phyloP scores from a whole-genome alignment of 1,140 invertebrate genomes.

The Meloidogyne floridensis region DNA sequence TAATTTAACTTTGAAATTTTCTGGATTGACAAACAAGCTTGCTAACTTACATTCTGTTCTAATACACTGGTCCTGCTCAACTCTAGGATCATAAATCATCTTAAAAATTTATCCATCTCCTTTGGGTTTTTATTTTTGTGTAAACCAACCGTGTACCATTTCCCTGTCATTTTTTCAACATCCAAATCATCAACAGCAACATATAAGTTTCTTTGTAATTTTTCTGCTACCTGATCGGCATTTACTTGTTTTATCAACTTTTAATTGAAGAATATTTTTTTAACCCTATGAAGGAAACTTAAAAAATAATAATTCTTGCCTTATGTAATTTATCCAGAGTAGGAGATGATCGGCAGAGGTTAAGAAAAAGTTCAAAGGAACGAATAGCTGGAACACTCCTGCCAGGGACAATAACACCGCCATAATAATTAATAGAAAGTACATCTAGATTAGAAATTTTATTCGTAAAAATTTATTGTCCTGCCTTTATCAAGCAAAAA shows the following conservation, averaged over 20 bases:
- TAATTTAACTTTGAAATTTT: constrained; percentile 36
- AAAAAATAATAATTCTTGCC: background rate
- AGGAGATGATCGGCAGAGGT: constrained; percentile 39
- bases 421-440: constrained; percentile 34
- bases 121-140: background rate
- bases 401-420: constrained; percentile 56
- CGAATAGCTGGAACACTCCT: constrained; percentile 52
- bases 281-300: background rate
- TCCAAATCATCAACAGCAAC: constrained; percentile 59
- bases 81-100: constrained; percentile 51
- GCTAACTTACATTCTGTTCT: constrained; percentile 15
- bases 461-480: background rate
- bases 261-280: constrained; percentile 9
- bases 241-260: constrained; percentile 51
- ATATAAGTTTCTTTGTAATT: constrained; percentile 50
- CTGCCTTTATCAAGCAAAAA: background rate
- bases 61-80: constrained; percentile 52
- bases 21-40: background rate
- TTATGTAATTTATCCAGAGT: constrained; percentile 23
- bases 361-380: constrained; percentile 53
- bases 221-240: constrained; percentile 52
- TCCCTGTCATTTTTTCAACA: constrained; percentile 51
- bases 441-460: background rate
- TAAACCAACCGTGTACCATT: constrained; percentile 46
- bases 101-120: background rate